A percentile compares a stretch with the other conserved stretches of the same genome.
These are phyloP conservation scores for Chelon labrosus DNA, from an alignment of 2,797 vertebrate species.

Conservation along the genomic window DNA sequence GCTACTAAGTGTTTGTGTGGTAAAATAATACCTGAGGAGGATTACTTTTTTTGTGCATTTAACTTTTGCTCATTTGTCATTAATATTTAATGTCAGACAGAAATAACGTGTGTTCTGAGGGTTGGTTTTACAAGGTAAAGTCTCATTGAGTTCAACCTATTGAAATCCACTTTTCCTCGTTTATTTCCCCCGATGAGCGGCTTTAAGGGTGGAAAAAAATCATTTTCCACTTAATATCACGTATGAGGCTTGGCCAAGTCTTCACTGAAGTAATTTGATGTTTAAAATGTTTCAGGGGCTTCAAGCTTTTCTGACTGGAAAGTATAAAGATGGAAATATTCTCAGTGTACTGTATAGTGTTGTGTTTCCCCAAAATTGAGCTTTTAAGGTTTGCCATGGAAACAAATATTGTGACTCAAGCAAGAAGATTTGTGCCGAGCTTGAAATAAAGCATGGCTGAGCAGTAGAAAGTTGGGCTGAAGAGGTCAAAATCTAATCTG, in stretches of 20 bases:
- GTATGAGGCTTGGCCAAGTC: neutral
- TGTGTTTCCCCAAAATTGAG: neutral
- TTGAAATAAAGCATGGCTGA: neutral
- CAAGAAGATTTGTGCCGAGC: neutral
- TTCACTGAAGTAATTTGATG: neutral
- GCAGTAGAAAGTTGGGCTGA: too few relatives aligned
- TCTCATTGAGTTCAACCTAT: too few relatives aligned
- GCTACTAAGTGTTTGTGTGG: too few relatives aligned
- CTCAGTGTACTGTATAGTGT: neutral
- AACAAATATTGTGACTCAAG: slow-evolving; percentile 3
- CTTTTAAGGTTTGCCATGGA: neutral
- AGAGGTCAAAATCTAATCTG: too few relatives aligned
- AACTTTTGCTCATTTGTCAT: neutral
- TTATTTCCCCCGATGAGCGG: too few relatives aligned
- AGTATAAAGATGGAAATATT: slow-evolving; percentile 4
- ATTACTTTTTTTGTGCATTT: neutral
- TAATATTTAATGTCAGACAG: neutral
- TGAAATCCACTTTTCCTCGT: too few relatives aligned
- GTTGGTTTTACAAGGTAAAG: too few relatives aligned
- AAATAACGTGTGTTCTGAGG: neutral
- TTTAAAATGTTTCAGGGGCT: neutral
- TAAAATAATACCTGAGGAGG: neutral
- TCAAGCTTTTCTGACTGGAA: neutral
- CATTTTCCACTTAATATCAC: neutral
- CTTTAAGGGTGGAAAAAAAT: too few relatives aligned